Evolutionary conservation across 1,140 invertebrate genomes (phyloP).

Genomic region (Bombus cullumanus): DNA sequence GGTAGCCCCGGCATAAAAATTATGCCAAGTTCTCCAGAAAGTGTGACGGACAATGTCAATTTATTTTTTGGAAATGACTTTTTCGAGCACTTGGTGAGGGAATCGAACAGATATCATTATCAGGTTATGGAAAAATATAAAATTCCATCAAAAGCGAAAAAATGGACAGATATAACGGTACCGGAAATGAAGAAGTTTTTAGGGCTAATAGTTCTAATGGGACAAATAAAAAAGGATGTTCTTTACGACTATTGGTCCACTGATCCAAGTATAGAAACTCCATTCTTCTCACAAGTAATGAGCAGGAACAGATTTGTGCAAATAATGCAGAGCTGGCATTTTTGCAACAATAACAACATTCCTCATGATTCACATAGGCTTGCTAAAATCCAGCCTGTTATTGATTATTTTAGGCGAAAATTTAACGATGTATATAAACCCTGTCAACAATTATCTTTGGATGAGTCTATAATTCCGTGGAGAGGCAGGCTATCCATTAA

Average conservation of each 20-base stretch:
- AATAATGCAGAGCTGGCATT: neutral
- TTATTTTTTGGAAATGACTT: constrained; percentile 36
- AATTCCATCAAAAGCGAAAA: neutral
- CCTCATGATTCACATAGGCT: neutral
- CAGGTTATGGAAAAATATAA: neutral
- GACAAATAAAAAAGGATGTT: neutral
- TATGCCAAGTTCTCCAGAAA: constrained; percentile 47
- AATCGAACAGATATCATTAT: neutral
- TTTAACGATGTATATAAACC: neutral
- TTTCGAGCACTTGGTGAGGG: neutral
- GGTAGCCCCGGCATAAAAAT: constrained; percentile 44
- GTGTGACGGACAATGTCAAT: constrained; percentile 35
- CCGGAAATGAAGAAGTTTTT: neutral
- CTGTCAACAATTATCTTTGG: neutral
- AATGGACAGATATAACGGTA: neutral
- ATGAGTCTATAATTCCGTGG: neutral
- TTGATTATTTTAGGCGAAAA: neutral
- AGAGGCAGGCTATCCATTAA: neutral
- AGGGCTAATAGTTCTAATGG: neutral
- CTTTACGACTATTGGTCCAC: neutral
- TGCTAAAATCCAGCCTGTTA: neutral
- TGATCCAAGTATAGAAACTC: neutral
- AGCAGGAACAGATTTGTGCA: neutral
- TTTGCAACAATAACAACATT: neutral
- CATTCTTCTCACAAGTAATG: neutral